Conservation (phyloP, 1,140 invertebrate genomes). For the Bombus waltoni region DNA sequence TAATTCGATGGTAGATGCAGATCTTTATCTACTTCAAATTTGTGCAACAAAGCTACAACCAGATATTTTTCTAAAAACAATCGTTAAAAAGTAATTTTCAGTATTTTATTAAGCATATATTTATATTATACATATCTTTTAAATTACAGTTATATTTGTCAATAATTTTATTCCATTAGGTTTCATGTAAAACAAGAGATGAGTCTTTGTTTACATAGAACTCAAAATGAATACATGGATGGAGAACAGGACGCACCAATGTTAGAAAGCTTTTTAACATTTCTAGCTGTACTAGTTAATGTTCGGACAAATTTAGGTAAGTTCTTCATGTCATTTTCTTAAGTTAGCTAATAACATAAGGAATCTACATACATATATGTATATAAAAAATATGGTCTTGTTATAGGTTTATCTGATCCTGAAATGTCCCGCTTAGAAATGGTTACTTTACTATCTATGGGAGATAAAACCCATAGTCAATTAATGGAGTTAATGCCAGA, state of each 20-base stretch:
- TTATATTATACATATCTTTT: background rate
- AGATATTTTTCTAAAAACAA: conserved; percentile 92
- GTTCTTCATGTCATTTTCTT: conserved; percentile 39
- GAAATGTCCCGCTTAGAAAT: conserved; percentile 93
- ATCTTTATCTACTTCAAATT: conserved; percentile 96
- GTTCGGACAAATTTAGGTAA: conserved; percentile 95
- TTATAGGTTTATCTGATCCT: conserved; percentile 82
- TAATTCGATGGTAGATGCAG: conserved; percentile 98
- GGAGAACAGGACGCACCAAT: conserved; percentile 93
- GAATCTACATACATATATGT: background rate
- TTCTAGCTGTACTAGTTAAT: conserved; percentile 94
- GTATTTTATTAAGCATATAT: background rate
- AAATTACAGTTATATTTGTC: background rate
- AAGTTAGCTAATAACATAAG: conserved; percentile 5
- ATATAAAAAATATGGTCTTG: conserved; percentile 34
- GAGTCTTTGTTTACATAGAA: conserved; percentile 88
- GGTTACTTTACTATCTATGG: conserved; percentile 94
- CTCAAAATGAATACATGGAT: conserved; percentile 86
- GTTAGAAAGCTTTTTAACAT: conserved; percentile 96
- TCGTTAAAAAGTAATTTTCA: conserved; percentile 91
- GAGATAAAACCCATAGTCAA: conserved; percentile 97
- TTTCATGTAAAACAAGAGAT: conserved; percentile 94
- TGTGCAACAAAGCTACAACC: conserved; percentile 94
- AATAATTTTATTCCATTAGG: conserved; percentile 77
- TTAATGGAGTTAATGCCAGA: conserved; percentile 97